phyloP scores from a whole-genome alignment of 2,888 invertebrate genomes.

The Cataglyphis cursor region DNA sequence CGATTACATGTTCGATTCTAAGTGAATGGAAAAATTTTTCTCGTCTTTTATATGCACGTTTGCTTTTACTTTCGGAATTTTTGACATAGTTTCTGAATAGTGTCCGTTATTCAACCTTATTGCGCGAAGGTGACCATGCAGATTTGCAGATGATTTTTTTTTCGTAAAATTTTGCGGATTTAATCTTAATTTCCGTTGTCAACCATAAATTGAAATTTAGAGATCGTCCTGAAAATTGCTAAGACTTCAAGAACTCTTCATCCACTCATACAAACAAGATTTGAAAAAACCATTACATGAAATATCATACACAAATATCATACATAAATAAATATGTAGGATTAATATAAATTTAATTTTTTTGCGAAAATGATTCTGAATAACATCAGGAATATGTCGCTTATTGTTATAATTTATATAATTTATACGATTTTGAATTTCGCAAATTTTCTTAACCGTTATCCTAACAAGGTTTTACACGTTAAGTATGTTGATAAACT shows the following conservation, averaged over 20 bases:
- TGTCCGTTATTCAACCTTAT: slow-evolving; percentile 68
- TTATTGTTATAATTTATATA: not conserved
- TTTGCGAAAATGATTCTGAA: not conserved
- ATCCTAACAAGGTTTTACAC: not conserved
- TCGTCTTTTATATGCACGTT: not conserved
- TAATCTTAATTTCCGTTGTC: not conserved
- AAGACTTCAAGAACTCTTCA: not conserved
- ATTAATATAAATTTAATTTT: not conserved
- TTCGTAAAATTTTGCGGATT: not conserved
- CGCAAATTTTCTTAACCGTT: not conserved
- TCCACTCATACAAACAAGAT: not conserved
- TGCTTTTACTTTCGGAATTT: slow-evolving; percentile 20
- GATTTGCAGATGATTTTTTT: not conserved
- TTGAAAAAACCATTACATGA: not conserved
- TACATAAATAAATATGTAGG: too few relatives aligned
- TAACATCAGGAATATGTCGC: not conserved
- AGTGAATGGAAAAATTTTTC: slow-evolving; percentile 1
- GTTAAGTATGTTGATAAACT: not conserved
- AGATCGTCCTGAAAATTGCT: not conserved
- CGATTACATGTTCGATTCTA: not conserved
- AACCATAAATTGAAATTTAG: not conserved
- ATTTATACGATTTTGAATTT: not conserved
- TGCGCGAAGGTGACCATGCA: slow-evolving; percentile 33
- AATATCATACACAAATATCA: not conserved
- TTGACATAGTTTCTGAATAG: slow-evolving; percentile 54